Evolutionary conservation across 2,113 vertebrate genomes (phyloP).

Genomic region (Recurvirostra avosetta): DNA sequence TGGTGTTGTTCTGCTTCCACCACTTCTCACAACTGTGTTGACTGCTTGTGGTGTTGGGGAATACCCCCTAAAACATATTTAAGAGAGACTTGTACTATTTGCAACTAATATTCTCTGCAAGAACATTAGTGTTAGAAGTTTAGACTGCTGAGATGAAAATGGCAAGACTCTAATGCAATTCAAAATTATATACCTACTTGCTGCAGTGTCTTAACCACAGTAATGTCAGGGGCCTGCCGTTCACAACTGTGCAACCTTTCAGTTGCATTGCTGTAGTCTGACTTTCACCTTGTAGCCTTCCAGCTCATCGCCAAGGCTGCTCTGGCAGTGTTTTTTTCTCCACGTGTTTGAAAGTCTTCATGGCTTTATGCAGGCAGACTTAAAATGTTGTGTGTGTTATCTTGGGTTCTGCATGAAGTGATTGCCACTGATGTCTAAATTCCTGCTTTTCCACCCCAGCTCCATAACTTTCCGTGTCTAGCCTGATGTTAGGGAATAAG

Average conservation of each 20-base stretch:
- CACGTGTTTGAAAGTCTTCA: background rate
- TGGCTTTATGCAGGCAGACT: background rate
- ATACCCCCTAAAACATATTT: background rate
- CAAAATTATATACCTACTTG: background rate
- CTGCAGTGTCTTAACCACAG: background rate
- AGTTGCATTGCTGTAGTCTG: background rate
- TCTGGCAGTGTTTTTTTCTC: background rate
- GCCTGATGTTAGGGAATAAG: background rate
- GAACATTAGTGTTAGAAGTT: background rate
- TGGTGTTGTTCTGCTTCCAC: background rate
- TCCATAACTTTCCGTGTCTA: background rate
- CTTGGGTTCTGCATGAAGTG: background rate
- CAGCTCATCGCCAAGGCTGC: background rate
- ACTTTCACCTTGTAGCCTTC: background rate
- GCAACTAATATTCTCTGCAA: background rate
- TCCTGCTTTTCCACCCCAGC: background rate
- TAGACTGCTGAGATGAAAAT: background rate
- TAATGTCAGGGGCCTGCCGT: background rate
- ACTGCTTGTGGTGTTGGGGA: background rate
- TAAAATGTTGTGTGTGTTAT: background rate
- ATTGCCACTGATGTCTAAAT: background rate
- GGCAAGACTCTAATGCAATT: background rate
- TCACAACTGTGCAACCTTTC: background rate
- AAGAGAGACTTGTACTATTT: background rate
- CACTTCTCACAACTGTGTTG: background rate